Conservation (phyloP, 2,113 vertebrate genomes). For the Xyrauchen texanus region DNA sequence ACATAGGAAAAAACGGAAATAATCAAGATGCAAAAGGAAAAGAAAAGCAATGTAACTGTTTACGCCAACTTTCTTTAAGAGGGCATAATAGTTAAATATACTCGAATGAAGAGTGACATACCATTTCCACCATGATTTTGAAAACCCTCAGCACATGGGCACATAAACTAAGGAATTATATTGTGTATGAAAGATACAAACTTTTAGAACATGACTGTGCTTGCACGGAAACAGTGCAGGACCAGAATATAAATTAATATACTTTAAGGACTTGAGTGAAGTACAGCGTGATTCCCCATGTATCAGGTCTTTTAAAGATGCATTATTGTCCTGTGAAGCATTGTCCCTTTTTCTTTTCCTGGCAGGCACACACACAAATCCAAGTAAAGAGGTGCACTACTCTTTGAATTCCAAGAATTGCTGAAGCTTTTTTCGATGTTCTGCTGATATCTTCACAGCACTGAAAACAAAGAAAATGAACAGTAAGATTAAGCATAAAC, state of each 20-base stretch:
- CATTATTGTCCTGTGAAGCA: background rate
- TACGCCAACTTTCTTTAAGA: background rate
- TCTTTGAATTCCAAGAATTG: constrained; percentile 97
- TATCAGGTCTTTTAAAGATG: background rate
- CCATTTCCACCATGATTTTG: background rate
- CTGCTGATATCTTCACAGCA: constrained; percentile 87
- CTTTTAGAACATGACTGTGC: too few relatives aligned
- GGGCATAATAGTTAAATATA: background rate
- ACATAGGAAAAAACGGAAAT: background rate
- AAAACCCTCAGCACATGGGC: too few relatives aligned
- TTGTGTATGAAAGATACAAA: too few relatives aligned
- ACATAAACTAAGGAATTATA: too few relatives aligned
- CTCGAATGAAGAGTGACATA: background rate
- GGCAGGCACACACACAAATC: background rate
- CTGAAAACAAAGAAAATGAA: constrained; percentile 66
- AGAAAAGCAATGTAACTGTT: background rate
- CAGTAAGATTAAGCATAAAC: background rate
- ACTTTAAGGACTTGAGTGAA: constrained; percentile 10
- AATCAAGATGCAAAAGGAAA: too few relatives aligned
- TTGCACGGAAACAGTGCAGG: too few relatives aligned
- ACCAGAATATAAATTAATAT: background rate
- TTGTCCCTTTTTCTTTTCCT: background rate
- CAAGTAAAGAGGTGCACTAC: constrained; percentile 61
- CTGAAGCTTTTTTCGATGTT: constrained; percentile 93
- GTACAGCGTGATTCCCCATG: background rate